Evolutionary conservation across 2,113 vertebrate species (phyloP).

Genomic region (Mobula hypostoma): DNA sequence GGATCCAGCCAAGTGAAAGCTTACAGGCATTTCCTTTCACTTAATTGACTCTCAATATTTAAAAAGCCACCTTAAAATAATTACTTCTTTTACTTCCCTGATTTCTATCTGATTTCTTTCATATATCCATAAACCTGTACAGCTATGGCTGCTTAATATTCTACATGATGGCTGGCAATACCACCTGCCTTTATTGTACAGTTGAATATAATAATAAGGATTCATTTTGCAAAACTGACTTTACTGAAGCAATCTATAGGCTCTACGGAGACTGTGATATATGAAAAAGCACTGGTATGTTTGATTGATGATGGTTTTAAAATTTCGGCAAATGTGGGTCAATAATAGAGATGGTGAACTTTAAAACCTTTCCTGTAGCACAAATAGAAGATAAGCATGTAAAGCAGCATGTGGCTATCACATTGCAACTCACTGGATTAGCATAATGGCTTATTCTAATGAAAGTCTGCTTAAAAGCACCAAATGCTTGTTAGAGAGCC

Average conservation of each 20-base stretch:
- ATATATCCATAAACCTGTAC: conserved; percentile 3
- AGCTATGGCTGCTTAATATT: conserved; percentile 33
- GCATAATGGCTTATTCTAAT: conserved; percentile 36
- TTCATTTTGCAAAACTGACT: neutral
- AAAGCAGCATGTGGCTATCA: conserved; percentile 38
- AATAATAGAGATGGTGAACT: conserved; percentile 35
- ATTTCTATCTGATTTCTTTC: neutral
- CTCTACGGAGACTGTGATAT: neutral
- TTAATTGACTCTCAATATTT: neutral
- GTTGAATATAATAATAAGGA: conserved; percentile 35
- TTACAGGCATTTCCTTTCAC: neutral
- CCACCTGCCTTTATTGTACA: conserved; percentile 16
- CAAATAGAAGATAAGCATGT: conserved; percentile 32
- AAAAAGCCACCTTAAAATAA: neutral
- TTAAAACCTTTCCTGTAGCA: conserved; percentile 37
- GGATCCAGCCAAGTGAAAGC: neutral
- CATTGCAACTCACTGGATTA: conserved; percentile 33
- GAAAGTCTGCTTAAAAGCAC: conserved; percentile 4
- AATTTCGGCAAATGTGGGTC: conserved; percentile 37
- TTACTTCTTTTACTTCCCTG: neutral
- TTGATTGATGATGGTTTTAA: conserved; percentile 37
- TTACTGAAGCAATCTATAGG: conserved; percentile 18
- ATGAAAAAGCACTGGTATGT: conserved; percentile 27
- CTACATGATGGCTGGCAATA: neutral
- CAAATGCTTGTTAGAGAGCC: conserved; percentile 21